Conservation (phyloP, 2,888 invertebrate genomes). For the Rambutsinella grinnellia region DNA sequence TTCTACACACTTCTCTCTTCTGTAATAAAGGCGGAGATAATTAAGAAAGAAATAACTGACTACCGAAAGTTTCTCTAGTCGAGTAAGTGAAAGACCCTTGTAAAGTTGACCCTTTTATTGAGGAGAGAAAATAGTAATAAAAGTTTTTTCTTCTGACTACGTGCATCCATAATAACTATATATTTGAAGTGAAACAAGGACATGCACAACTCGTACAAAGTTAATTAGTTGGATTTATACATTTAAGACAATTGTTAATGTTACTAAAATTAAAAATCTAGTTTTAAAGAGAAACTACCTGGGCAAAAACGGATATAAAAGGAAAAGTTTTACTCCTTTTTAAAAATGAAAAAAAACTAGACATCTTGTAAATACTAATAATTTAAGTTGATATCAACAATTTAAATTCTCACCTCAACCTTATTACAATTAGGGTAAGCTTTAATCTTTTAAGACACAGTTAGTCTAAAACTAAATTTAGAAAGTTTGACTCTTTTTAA, state of each 20-base stretch:
- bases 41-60: no score
- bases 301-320: neutral
- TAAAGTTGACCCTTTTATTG: neutral
- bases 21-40: no score
- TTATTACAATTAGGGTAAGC: neutral
- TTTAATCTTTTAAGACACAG: no score
- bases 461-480: no score
- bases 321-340: neutral
- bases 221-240: constrained; percentile 15
- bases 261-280: constrained; percentile 19
- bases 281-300: constrained; percentile 16
- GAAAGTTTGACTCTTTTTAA: no score
- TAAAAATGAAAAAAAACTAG: no score
- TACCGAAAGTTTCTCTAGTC: no score
- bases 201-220: constrained; percentile 59
- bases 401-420: constrained; percentile 10
- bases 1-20: no score
- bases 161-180: constrained; percentile 22
- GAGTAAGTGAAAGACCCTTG: neutral
- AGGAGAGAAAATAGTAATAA: neutral
- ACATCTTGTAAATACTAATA: no score
- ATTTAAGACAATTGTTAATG: constrained; percentile 45
- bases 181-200: constrained; percentile 57
- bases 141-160: neutral
- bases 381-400: no score